Percentiles rank a stretch among this genome's conserved stretches.
phyloP scores from a whole-genome alignment of 1,140 invertebrate species.

The Alviniconcha marisindica region DNA sequence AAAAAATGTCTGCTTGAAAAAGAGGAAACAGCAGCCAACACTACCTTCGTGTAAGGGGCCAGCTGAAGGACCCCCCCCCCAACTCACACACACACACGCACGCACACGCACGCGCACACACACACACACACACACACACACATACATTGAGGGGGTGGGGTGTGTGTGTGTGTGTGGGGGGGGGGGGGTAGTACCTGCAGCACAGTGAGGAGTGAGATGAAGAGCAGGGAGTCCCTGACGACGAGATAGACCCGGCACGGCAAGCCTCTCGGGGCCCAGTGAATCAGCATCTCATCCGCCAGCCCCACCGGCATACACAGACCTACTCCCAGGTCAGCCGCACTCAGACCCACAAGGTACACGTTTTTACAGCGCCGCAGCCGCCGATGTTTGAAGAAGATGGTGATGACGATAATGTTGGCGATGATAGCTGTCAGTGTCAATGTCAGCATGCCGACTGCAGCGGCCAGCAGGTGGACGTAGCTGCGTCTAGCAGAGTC shows the following conservation, averaged over 20 bases:
- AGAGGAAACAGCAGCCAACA: too few species aligned
- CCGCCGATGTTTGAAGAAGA: constrained; percentile 55
- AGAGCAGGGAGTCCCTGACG: constrained; percentile 57
- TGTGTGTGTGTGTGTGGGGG: too few species aligned
- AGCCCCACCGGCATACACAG: constrained; percentile 59
- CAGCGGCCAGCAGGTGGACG: constrained; percentile 35
- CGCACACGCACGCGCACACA: neutral
- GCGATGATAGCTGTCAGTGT: constrained; percentile 55
- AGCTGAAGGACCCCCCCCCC: too few species aligned
- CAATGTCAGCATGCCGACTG: constrained; percentile 54
- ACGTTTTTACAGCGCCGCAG: constrained; percentile 61
- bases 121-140: too few species aligned
- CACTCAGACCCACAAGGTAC: constrained; percentile 59
- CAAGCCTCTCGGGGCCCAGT: constrained; percentile 50
- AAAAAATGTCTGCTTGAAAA: too few species aligned
- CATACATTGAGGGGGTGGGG: too few species aligned
- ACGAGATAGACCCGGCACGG: constrained; percentile 56
- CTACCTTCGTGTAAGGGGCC: too few species aligned
- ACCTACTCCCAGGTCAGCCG: constrained; percentile 61
- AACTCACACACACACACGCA: too few species aligned
- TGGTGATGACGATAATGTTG: constrained; percentile 58
- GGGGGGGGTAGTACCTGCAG: constrained; percentile 36
- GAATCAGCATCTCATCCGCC: constrained; percentile 47
- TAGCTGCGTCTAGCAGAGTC: neutral
- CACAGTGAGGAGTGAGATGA: constrained; percentile 60